Conservation (phyloP, 1,140 invertebrate genomes). For the Meloidogyne floridensis region DNA sequence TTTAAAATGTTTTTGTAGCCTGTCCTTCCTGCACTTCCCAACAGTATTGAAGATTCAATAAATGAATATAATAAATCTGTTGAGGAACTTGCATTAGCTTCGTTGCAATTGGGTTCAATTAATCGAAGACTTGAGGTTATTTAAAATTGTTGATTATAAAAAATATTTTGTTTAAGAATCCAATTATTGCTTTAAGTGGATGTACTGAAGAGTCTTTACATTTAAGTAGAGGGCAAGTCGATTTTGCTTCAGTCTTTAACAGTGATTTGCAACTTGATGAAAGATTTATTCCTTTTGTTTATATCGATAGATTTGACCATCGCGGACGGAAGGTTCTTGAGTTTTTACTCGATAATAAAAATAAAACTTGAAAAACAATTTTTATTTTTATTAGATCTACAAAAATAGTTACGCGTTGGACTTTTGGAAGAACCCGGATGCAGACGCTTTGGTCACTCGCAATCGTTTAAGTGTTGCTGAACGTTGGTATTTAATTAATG, state of each 20-base stretch:
- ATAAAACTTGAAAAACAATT: too few species aligned
- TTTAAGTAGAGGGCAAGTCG: slow-evolving; percentile 32
- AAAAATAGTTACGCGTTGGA: slow-evolving; percentile 60
- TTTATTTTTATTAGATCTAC: slow-evolving; percentile 48
- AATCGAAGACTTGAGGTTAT: slow-evolving; percentile 36
- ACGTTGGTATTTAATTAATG: slow-evolving; percentile 60
- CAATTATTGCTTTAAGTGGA: slow-evolving; percentile 44
- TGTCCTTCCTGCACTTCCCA: slow-evolving; percentile 36
- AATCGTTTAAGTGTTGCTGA: slow-evolving; percentile 51
- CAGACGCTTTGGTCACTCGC: slow-evolving; percentile 34
- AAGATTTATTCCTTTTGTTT: slow-evolving; percentile 50
- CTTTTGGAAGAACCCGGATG: slow-evolving; percentile 58
- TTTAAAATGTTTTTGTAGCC: slow-evolving; percentile 33
- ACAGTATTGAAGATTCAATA: slow-evolving; percentile 40
- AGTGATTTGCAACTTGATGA: slow-evolving; percentile 52
- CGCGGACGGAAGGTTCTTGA: slow-evolving; percentile 46
- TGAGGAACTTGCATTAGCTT: slow-evolving; percentile 52
- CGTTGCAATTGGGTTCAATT: slow-evolving; percentile 41
- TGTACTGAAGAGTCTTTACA: slow-evolving; percentile 1
- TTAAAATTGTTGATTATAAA: neutral
- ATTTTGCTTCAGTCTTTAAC: slow-evolving; percentile 56
- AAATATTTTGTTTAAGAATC: slow-evolving; percentile 40
- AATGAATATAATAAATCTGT: slow-evolving; percentile 46
- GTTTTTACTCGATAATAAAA: neutral
- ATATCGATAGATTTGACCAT: slow-evolving; percentile 49